These are phyloP conservation scores for Urocitellus parryii DNA, from an alignment of 2,113 vertebrate species.

Conservation along the genomic window DNA sequence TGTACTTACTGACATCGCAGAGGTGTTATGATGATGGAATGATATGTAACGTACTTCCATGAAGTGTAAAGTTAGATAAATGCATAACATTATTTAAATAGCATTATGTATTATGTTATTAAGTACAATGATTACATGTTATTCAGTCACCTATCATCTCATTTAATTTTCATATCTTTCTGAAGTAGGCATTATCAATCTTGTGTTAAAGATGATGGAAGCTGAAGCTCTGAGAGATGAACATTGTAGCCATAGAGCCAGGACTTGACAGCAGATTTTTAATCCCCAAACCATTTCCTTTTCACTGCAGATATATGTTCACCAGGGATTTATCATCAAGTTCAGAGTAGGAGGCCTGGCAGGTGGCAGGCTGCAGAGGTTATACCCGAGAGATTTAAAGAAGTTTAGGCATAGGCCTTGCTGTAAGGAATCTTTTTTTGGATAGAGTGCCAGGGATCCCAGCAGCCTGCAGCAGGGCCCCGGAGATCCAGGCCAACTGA, in stretches of 20 bases:
- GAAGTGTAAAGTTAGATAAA: not conserved
- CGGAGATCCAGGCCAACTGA: no score
- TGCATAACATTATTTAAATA: not conserved
- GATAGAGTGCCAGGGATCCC: no score
- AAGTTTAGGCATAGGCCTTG: not conserved
- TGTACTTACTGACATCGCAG: not conserved
- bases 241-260: not conserved
- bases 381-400: not conserved
- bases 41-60: not conserved
- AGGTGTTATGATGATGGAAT: not conserved
- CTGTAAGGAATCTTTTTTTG: not conserved
- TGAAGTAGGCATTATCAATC: not conserved
- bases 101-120: not conserved
- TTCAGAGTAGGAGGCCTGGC: not conserved
- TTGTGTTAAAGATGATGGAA: not conserved
- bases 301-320: not conserved
- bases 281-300: not conserved
- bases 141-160: not conserved
- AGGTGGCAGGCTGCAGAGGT: not conserved
- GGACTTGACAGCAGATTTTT: not conserved
- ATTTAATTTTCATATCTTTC: slow-evolving; percentile 26
- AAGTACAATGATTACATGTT: not conserved
- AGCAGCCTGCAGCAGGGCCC: no score
- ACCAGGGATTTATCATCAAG: not conserved
- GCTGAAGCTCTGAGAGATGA: not conserved